Evolutionary conservation across 2,797 vertebrate genomes (phyloP), one percentile per base, ranked within the genome.

Genomic region (Orestias chungarensis): DNA sequence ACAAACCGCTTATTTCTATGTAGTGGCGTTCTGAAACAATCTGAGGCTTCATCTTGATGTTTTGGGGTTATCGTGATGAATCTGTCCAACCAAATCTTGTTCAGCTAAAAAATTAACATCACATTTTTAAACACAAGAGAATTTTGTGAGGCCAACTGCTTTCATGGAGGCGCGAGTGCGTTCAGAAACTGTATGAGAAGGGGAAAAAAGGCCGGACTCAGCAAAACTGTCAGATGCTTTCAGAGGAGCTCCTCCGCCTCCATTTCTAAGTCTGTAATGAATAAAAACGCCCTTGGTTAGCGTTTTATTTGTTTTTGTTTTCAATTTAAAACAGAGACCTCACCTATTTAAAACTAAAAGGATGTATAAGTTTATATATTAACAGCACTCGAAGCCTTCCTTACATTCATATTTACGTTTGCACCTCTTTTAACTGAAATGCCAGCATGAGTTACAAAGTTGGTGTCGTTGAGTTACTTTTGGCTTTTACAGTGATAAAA

Each of bases 401-500:
- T n/a, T n/a, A 68, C 80, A 76, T 83, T 72, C 77, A 73, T 79
- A 64, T 79, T 82, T 76, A 70, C 75, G 82, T 77, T 78, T 76
- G 78, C 77, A 88, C 87, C 87, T 76, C 75, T 89, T 86, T 86
- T 91, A 91, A 92, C 89, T 87, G 83, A 88, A 90, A 82, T 78
- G 81, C 78, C 84, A 73, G 71, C 43, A 76, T 87, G 64, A 89
- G 27, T 76, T 68, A 68, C 35, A 72, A 84, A 86, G 82, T 64
- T 74, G 69, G 69, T 70, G 54, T 52, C 55, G 64, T 44, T 49
- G 65, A 54, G 67, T 74, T 74, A 68, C 79, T 75, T 85, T 89
- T 85, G 82, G 81, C 86, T 82, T 71, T 74, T 69, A 71, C 79
- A 70, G 66, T 62, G 35, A 73, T 35, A n/a, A 78, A 83, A 79